These are phyloP conservation scores for Steinernema scapterisci DNA, from an alignment of 2,888 invertebrate species.

Conservation along the genomic window DNA sequence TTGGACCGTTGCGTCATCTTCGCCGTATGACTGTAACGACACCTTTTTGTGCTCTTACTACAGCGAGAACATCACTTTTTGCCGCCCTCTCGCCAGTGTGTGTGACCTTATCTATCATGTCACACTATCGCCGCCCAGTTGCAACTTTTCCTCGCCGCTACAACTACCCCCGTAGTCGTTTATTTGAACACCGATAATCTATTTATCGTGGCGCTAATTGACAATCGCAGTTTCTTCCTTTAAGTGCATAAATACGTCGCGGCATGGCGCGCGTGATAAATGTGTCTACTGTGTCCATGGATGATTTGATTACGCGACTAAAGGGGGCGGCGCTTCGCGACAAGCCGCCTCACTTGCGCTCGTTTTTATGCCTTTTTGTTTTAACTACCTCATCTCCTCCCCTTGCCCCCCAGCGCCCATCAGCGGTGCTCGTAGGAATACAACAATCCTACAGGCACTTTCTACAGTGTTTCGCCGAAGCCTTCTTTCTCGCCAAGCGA, in stretches of 20 bases:
- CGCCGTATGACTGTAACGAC: conserved; percentile 9
- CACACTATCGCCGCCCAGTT: not conserved
- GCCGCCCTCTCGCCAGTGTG: not conserved
- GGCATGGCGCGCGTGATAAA: not conserved
- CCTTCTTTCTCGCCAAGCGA: not conserved
- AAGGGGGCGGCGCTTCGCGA: not conserved
- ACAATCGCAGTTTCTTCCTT: not conserved
- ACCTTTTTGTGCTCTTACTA: conserved; percentile 20
- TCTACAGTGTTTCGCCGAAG: conserved; percentile 1
- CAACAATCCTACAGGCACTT: conserved; percentile 16
- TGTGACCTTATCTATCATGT: conserved; percentile 1
- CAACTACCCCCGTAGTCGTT: not conserved
- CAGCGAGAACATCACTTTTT: conserved; percentile 7
- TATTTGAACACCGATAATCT: not conserved
- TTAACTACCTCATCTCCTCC: not conserved
- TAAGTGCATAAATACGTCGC: conserved; percentile 10
- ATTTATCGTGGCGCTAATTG: conserved; percentile 2
- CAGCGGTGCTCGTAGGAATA: no score
- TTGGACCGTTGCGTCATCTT: conserved; percentile 13
- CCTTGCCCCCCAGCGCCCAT: not conserved
- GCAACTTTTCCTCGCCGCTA: not conserved
- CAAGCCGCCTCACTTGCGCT: conserved; percentile 17
- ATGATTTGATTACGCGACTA: conserved; percentile 15
- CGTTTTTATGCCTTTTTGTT: not conserved
- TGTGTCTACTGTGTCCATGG: conserved; percentile 8